Evolutionary conservation across 2,797 vertebrate genomes (phyloP), one percentile per base, ranked within the genome.

Genomic region (Masticophis lateralis): DNA sequence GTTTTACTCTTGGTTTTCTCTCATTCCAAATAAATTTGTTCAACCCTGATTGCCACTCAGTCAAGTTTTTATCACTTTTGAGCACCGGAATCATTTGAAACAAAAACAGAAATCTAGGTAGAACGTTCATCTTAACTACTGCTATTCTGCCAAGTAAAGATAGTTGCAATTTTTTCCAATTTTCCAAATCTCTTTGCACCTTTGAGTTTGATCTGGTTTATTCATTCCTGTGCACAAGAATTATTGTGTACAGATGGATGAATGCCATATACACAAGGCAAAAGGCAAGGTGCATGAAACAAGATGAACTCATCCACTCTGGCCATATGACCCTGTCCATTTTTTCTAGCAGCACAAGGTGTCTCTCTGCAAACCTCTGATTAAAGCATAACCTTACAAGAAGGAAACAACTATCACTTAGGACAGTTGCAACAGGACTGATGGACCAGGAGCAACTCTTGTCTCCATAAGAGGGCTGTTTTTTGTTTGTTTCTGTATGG

Each of bases 371-470:
- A 86, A 79, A 43, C 53, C 47, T 20, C 2, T 74, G n/a, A 11
- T 32, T 53, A 79, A 59, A 83, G 61, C 47, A 86, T 63, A n/a
- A 55, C 63, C n/a, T 63, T 43, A 3, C 3, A 47, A 11, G 60
- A 32, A 88, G 55, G 91, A 27, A 9, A 92, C 28, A 86, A 27
- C 63, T 88, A 90, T 14, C 87, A 63, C 14, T 13, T 59, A 47
- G 14, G 91, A 91, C 43, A 95, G 88, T 89, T 59, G 93, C 57
- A 56, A 28, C 47, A 92, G 94, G 94, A 47, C 87, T 92, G 14
- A 92, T 91, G 88, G 63, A 59, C 88, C 13, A 86, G 32, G 87
- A 51, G 1, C 47, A 51, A 37, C 92, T 74, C 91, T 14, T 94
- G 74, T 74, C 94, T 89, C 90, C 51, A 89, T 86, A 9, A 79